Evolutionary conservation across 2,113 vertebrate species (phyloP), one percentile per base, ranked within the genome.

Genomic region (Talpa occidentalis): DNA sequence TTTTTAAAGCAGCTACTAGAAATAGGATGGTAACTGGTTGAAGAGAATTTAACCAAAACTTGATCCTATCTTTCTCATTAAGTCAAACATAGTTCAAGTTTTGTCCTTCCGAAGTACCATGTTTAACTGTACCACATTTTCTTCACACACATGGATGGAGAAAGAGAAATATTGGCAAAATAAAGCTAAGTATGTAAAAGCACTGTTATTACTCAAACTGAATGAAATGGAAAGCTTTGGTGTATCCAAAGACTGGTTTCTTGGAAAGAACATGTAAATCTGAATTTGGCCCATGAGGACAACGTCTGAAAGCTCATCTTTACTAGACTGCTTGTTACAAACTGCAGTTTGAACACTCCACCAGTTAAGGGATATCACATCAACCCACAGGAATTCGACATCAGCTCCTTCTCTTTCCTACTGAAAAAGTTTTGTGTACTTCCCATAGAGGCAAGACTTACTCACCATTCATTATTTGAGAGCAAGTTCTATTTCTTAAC

Each of bases 1-100:
- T 77, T 93, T 76, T 78, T 21, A 56, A 90, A 93, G 40, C 28
- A 73, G 42, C 14, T 54, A 42, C 35, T 22, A 0, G 8, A 87
- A 54, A 5, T 77, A 74, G 30, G 37, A 82, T 2, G 81, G 54
- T 32, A 81, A 72, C 19, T 81, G 6, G 44, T 78, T 49, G 86
- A 93, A 95, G 80, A 42, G 62, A 95, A 93, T 72, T 78, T 69
- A 91, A 73, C 49, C 88, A 96, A 81, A 88, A 35, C n/a, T 88
- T 90, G 30, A 72, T 59, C 14, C 35, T 44, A 77, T 11, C 32
- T 83, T 90, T 88, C 66, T 84, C 70, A 47, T 28, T 47, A 74
- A 82, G 26, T 28, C 88, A 80, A 74, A n/a, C n/a, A 66, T 56
- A 28, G 64, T 82, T 90, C 21, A 44, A 64, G 17, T 59, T 64